Conservation (phyloP, 2,113 vertebrate genomes). For the Dipodomys spectabilis region DNA sequence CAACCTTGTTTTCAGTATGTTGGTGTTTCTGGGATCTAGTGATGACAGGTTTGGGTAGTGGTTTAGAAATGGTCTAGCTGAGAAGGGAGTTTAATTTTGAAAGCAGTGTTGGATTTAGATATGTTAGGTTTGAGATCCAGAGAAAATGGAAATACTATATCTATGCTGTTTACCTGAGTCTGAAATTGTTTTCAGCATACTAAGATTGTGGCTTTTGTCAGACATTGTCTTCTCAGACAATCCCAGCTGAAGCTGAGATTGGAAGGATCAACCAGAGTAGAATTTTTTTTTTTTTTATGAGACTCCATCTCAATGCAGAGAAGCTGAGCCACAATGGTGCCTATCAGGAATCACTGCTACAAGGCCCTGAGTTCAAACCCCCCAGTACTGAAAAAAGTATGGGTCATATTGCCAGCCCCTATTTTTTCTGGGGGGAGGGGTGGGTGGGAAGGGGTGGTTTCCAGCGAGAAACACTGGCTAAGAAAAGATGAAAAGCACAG, state of each 20-base stretch:
- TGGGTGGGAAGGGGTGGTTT: too few relatives aligned
- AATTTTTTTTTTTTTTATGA: too few relatives aligned
- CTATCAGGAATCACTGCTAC: too few relatives aligned
- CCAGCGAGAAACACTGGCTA: background rate
- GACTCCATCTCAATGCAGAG: too few relatives aligned
- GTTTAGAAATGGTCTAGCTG: background rate
- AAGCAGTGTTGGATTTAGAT: background rate
- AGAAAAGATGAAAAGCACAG: background rate
- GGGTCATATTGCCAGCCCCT: background rate
- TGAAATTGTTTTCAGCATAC: background rate
- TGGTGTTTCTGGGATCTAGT: background rate
- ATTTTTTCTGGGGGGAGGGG: background rate
- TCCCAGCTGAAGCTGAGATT: too few relatives aligned
- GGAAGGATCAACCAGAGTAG: too few relatives aligned
- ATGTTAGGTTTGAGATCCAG: background rate
- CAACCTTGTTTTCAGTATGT: conserved; percentile 6
- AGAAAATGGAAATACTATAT: background rate
- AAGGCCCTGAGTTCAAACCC: background rate
- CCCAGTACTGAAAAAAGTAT: background rate
- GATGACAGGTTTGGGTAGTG: background rate
- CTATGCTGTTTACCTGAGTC: background rate
- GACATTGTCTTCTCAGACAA: background rate
- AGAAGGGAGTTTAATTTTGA: background rate
- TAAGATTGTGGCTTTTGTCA: background rate
- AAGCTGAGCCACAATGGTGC: too few relatives aligned